These are phyloP conservation scores for Aldrovandia affinis DNA, from an alignment of 2,797 vertebrate genomes.

Conservation along the genomic window DNA sequence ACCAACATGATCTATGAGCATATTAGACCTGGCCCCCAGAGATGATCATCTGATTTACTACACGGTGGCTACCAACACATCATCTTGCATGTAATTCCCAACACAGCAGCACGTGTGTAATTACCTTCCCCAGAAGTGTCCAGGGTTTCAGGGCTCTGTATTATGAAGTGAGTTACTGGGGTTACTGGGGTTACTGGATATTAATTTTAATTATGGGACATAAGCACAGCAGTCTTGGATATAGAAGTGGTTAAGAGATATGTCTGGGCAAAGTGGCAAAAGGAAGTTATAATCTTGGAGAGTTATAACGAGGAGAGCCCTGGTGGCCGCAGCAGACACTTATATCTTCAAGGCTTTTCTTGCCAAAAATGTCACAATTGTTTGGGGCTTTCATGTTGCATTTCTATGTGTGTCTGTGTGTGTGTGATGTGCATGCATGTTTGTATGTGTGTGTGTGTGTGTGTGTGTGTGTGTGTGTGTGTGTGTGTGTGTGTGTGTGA, in stretches of 20 bases:
- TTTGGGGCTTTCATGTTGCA: not conserved
- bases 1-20: not conserved
- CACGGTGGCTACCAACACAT: not conserved
- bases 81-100: not conserved
- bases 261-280: not conserved
- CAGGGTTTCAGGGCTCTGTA: no score
- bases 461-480: not conserved
- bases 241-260: not conserved
- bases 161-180: conserved; percentile 1
- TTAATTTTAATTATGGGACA: conserved; percentile 5
- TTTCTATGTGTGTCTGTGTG: not conserved
- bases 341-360: not conserved
- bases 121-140: not conserved
- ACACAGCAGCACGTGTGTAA: not conserved
- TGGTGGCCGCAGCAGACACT: not conserved
- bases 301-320: no score
- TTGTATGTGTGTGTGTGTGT: not conserved
- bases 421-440: no score
- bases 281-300: not conserved
- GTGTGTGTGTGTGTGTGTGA: not conserved
- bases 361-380: not conserved
- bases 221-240: no score
- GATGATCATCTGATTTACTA: not conserved
- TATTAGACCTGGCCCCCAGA: not conserved
- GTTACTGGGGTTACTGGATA: not conserved